Evolutionary conservation across 1,140 invertebrate species (phyloP), one percentile per base, ranked within the genome.

Genomic region (Bombus pyrosoma): DNA sequence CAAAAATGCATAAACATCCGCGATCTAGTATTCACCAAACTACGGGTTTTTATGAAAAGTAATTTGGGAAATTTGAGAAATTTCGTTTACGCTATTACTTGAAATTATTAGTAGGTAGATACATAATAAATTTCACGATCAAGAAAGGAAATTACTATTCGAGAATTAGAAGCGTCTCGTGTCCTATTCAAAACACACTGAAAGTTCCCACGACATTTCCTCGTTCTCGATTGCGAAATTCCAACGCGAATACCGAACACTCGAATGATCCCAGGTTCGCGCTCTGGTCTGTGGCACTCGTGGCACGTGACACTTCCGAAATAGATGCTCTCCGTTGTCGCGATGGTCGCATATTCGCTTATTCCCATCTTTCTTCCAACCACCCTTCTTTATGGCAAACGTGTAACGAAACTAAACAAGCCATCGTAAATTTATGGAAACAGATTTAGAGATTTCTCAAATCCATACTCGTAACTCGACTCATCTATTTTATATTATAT

Each of bases 261-360:
- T 69, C 73, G 62, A n/a, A 76, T 76, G 75, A 37, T n/a, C 39
- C n/a, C 22, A 13, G 43, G 66, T 83, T 47, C 81, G 18, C 59
- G 53, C 28, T n/a, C 1, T 28, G 43, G 73, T 68, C 47, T 62
- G 37, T 53, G 81, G 73, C 59, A 77, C 47, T 73, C 39, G 22
- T n/a, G 84, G 66, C 74, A 77, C 28, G 68, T 74, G 79, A 73
- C 74, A 47, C 79, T 57, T 64, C 75, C 53, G 66, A 87, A 86
- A 86, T 88, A 88, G 85, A 86, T 64, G 37, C 74, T n/a, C 78
- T 47, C 34, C 22, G 22, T 37, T 76, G 53, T 62, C 57, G 72
- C n/a, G 18, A 34, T 72, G 64, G 15, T 74, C n/a, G 57, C 57
- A 43, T 81, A 59, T 77, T 86, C 57, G 57, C 13, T 37, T 39